Evolutionary conservation across 2,113 vertebrate genomes (phyloP).

Genomic region (Lophius piscatorius): DNA sequence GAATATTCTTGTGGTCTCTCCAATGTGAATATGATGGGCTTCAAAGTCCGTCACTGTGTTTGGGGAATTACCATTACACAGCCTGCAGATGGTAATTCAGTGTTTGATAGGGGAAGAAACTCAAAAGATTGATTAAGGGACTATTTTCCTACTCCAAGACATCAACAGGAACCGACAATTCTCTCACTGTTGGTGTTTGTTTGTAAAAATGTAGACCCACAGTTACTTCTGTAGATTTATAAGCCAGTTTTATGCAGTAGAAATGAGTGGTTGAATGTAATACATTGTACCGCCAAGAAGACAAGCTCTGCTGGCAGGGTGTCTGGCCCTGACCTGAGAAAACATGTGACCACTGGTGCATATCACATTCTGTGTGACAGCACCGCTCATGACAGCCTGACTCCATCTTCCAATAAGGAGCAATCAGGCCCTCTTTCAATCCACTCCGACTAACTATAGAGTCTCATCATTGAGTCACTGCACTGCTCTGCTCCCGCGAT

Average conservation of each 20-base stretch:
- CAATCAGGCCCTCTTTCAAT: constrained; percentile 61
- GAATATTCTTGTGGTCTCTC: constrained; percentile 45
- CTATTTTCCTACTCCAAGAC: too few species aligned
- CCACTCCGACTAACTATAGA: constrained; percentile 41
- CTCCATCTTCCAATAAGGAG: constrained; percentile 67
- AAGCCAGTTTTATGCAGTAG: too few species aligned
- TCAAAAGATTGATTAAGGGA: too few species aligned
- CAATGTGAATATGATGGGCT: constrained; percentile 1
- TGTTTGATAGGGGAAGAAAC: too few species aligned
- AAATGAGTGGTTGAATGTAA: too few species aligned
- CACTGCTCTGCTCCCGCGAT: constrained; percentile 66
- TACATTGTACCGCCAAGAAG: not conserved
- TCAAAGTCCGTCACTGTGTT: too few species aligned
- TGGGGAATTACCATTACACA: too few species aligned
- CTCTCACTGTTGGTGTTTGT: too few species aligned
- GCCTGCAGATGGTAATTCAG: too few species aligned
- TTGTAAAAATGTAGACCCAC: too few species aligned
- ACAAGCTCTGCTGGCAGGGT: constrained; percentile 9
- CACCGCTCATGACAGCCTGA: constrained; percentile 53
- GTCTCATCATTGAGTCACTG: constrained; percentile 72
- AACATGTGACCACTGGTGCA: constrained; percentile 40
- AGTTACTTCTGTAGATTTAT: too few species aligned
- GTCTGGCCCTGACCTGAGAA: constrained; percentile 31
- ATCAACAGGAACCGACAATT: too few species aligned
- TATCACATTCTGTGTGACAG: constrained; percentile 51